Percentiles rank a stretch among this genome's conserved stretches.
phyloP scores from a whole-genome alignment of 2,888 invertebrate genomes.

The Macrosoma leucophasiata region DNA sequence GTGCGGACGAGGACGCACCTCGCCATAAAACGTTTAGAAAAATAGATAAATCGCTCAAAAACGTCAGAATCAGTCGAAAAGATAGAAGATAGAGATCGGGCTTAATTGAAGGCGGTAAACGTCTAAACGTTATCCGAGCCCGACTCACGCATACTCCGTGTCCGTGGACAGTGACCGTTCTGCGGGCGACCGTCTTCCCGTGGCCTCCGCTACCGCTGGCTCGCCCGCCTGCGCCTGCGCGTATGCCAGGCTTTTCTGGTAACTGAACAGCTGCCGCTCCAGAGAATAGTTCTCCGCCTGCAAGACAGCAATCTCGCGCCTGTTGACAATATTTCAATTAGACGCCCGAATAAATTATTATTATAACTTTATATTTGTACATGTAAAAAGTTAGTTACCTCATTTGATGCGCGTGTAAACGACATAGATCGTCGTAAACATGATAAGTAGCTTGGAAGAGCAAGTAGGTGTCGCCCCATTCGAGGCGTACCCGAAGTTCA shows the following conservation, averaged over 20 bases:
- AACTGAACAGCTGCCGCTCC: constrained; percentile 88
- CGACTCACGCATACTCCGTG: constrained; percentile 83
- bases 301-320: constrained; percentile 84
- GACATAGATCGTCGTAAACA: constrained; percentile 87
- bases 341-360: not conserved
- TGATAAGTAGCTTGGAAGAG: constrained; percentile 89
- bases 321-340: constrained; percentile 44
- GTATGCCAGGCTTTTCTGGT: constrained; percentile 85
- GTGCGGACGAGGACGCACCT: constrained; percentile 72
- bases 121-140: constrained; percentile 23
- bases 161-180: constrained; percentile 80
- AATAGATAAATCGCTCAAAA: constrained; percentile 77
- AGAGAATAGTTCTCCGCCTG: constrained; percentile 90
- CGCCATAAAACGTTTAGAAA: constrained; percentile 75
- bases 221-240: constrained; percentile 79
- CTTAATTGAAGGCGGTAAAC: constrained; percentile 37
- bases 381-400: constrained; percentile 79
- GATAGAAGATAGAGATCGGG: constrained; percentile 55
- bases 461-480: constrained; percentile 88
- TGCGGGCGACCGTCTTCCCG: constrained; percentile 66
- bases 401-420: constrained; percentile 89
- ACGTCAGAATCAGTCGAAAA: constrained; percentile 73
- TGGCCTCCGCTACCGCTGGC: constrained; percentile 49
- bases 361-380: not conserved
- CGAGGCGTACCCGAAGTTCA: constrained; percentile 84